A percentile compares a stretch with the other conserved stretches of the same genome.
These are phyloP conservation scores for Pseudococcus jackbeardsleyi DNA, from an alignment of 2,888 invertebrate species.

Conservation along the genomic window DNA sequence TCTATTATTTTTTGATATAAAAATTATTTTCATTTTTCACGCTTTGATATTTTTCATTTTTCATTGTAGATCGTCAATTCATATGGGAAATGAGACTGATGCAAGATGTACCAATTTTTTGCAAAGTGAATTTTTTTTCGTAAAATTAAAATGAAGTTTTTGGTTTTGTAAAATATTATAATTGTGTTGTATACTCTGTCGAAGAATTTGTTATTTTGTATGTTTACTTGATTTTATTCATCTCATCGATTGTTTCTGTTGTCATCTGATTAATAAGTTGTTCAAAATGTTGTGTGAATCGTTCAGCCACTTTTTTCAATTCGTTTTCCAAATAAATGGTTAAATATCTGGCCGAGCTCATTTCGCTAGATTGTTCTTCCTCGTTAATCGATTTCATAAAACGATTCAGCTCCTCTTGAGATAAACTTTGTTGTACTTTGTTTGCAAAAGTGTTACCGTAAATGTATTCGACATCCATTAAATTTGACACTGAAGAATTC, in stretches of 20 bases:
- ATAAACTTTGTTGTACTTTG: neutral
- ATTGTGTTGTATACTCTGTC: too few relatives aligned
- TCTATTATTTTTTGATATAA: too few relatives aligned
- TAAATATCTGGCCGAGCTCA: slow-evolving; percentile 24
- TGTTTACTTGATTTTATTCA: neutral
- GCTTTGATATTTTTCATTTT: too few relatives aligned
- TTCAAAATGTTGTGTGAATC: neutral
- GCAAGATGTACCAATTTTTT: too few relatives aligned
- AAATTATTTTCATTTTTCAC: too few relatives aligned
- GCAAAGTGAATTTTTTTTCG: too few relatives aligned
- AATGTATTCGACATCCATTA: neutral
- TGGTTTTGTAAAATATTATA: too few relatives aligned
- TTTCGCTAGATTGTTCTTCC: slow-evolving; percentile 20
- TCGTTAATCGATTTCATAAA: neutral
- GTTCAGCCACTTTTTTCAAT: neutral
- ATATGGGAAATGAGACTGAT: too few relatives aligned
- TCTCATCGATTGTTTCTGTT: neutral
- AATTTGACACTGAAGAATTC: neutral
- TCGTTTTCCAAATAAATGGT: slow-evolving; percentile 11
- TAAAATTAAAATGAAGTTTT: too few relatives aligned
- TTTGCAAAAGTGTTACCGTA: neutral
- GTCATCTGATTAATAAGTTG: neutral
- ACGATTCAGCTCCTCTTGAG: neutral
- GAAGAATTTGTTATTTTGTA: neutral
- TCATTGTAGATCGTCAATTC: too few relatives aligned